These are phyloP conservation scores for Rhincodon typus DNA, from an alignment of 2,797 vertebrate species.

Conservation along the genomic window DNA sequence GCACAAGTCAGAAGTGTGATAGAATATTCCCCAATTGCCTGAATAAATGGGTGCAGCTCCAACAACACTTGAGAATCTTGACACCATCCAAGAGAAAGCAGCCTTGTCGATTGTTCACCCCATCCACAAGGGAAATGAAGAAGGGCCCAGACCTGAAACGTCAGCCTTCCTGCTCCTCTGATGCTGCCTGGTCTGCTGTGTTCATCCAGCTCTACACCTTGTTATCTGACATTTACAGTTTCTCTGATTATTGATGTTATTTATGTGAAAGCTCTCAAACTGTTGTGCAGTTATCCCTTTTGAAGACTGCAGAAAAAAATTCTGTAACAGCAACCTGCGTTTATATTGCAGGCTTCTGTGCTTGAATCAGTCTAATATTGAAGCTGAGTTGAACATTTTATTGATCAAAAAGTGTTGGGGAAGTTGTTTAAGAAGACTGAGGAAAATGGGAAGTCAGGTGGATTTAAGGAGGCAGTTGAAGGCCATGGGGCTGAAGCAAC, in stretches of 20 bases:
- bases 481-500: neutral
- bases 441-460: neutral
- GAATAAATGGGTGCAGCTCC: no score
- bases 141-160: no score
- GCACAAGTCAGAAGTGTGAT: no score
- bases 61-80: no score
- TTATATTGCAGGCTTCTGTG: neutral
- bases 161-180: no score
- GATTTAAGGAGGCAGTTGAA: neutral
- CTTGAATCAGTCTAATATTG: neutral
- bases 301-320: neutral
- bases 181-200: no score
- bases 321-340: neutral
- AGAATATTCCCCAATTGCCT: no score
- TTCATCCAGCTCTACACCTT: no score
- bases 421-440: neutral
- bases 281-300: neutral
- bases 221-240: slow-evolving; percentile 60
- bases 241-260: slow-evolving; percentile 60
- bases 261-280: neutral
- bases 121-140: no score
- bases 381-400: neutral
- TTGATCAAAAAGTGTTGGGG: neutral
- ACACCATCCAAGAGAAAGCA: no score
- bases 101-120: no score